Base-by-base conservation (phyloP, 2,113 vertebrate species). In the Coptodon bakossiorum region DNA sequence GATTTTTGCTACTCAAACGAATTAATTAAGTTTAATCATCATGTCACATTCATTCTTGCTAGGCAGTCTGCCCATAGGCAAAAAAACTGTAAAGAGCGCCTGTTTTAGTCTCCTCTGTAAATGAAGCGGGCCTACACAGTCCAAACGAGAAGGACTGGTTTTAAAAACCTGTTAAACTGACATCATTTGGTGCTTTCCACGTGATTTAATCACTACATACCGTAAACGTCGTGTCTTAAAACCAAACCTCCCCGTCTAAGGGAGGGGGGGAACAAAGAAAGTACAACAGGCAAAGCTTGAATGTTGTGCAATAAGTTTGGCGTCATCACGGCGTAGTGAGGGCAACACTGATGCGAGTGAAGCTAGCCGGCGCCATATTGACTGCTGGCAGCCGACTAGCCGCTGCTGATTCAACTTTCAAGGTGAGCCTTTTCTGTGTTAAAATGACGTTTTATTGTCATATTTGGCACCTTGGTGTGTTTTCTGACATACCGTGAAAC, bases 331-430 rank as follows among this genome's bases (percentile, higher is more conserved):
- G 17, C 71, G 48, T 71, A 83, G 22, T 87, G 24, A 83, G 71
- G 82, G 92, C 80, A 92, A n/a, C 16, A 5, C 1, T 91, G 90
- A 92, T 80, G 87, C 11, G 0, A 48, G 5, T 66, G 87, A 91
- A 87, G 88, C 78, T 13, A 0, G 71, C 2, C 13, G 4, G 19
- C 79, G 89, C 85, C 91, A 91, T 91, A 1, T 89, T 92, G n/a
- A 71, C 34, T 90, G 57, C 9, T 8, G 89, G 92, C 84, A 90
- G 86, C 76, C 84, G 88, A 90, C 53, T 38, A 87, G n/a, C 76
- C 13, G 45, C 19, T 7, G 40, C 80, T 68, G 12, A 54, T 16
- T 50, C 40, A 86, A 83, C 76, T 79, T 29, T 88, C 29, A 86
- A 94, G 89, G 93, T 94, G 63, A 91, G 81, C 27, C 36, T 36